Evolutionary conservation across 2,113 vertebrate species (phyloP), one percentile per base, ranked within the genome.

Genomic region (Phainopepla nitens): DNA sequence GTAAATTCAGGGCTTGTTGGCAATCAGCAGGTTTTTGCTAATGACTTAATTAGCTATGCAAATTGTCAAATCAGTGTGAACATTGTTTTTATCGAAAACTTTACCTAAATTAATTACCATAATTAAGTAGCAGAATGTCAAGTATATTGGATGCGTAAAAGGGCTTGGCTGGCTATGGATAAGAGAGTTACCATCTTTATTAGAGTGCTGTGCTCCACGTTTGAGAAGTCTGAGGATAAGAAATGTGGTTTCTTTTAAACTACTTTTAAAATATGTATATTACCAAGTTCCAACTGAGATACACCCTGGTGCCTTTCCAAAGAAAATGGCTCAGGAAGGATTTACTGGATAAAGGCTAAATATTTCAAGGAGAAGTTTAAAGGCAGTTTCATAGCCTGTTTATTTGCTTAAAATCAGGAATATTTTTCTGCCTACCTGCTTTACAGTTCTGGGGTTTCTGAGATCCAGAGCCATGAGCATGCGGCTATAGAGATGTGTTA

Each of bases 21-120:
- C 99, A 99, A 99, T 99, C 98, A 98, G 98, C 98, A 98, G 97
- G 98, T 98, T 99, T 98, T 98, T 98, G 98, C 98, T 99, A 99
- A 99, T 99, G 98, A 99, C 98, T 99, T 99, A 99, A 99, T 99
- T 99, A 99, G 98, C 98, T 99, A 99, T 99, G 99, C 98, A 99
- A 99, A 99, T 99, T 99, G 98, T 98, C 98, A 99, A 99, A 99
- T 99, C 98, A 99, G 98, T 98, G 98, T 98, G 99, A 99, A 99
- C 99, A 99, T 99, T 99, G 99, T 99, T 99, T 99, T 99, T 98
- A 98, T 99, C 98, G 97, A 98, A 99, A 99, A 99, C 98, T 99
- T 98, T 99, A 99, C 98, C 99, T 99, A 99, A 99, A 99, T 99
- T 98, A 99, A 99, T 99, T 99, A 99, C 98, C 98, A 98, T 99